Evolutionary conservation across 2,797 vertebrate species (phyloP).

Genomic region (Cichlasoma orientale): DNA sequence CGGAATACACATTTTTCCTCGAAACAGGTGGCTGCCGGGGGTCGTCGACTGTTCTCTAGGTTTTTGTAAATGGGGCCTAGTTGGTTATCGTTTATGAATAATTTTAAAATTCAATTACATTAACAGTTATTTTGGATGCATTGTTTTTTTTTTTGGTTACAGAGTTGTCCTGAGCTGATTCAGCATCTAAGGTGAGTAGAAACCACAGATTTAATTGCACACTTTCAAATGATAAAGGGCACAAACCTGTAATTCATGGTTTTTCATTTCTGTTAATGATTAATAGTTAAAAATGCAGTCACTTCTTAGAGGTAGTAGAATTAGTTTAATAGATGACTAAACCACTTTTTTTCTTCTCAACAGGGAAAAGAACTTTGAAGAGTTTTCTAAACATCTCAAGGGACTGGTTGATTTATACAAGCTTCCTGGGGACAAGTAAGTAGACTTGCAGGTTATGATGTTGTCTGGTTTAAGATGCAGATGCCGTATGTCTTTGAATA

Average conservation of each 20-base stretch:
- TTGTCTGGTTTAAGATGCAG: background rate
- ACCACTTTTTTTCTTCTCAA: background rate
- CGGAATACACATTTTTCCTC: background rate
- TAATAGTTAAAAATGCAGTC: background rate
- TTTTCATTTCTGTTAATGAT: background rate
- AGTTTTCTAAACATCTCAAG: constrained; percentile 97
- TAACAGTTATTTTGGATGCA: no score
- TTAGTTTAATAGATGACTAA: background rate
- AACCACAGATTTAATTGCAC: background rate
- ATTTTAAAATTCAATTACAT: no score
- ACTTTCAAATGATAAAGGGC: background rate
- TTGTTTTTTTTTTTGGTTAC: constrained; percentile 22
- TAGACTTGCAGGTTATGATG: background rate
- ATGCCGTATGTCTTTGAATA: background rate
- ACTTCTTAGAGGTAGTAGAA: background rate
- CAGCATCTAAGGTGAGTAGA: constrained; percentile 91
- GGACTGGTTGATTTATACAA: constrained; percentile 97
- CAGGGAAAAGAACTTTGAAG: constrained; percentile 98
- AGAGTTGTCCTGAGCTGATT: constrained; percentile 96
- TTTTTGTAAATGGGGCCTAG: background rate
- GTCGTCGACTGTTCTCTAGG: background rate
- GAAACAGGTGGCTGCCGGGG: background rate
- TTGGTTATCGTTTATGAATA: no score
- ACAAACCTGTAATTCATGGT: background rate
- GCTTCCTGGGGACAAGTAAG: constrained; percentile 97